phyloP scores from a whole-genome alignment of 1,140 invertebrate species.

The Heliothis virescens region DNA sequence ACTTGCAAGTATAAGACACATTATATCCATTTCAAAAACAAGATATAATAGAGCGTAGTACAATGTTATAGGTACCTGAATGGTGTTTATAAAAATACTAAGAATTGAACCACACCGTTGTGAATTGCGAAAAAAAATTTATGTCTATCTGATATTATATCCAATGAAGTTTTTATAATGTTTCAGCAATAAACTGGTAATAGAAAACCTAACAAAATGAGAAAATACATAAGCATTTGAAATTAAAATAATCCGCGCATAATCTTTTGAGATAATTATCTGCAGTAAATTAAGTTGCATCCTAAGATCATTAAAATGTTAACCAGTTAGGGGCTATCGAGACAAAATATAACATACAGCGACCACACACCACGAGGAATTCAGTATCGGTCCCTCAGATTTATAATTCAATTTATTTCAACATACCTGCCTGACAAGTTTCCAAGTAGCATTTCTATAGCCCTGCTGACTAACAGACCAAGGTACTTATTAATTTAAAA shows the following conservation, averaged over 20 bases:
- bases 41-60: too few species aligned
- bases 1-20: too few species aligned
- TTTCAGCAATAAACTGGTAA: slow-evolving; percentile 1
- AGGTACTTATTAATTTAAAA: background rate
- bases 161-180: background rate
- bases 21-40: too few species aligned
- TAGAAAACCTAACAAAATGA: slow-evolving; percentile 13
- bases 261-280: slow-evolving; percentile 47
- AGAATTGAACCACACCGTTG: too few species aligned
- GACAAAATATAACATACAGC: slow-evolving; percentile 55
- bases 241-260: slow-evolving; percentile 32
- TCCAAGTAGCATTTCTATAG: background rate
- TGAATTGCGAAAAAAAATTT: background rate
- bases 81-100: too few species aligned
- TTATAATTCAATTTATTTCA: slow-evolving; percentile 42
- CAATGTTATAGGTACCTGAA: too few species aligned
- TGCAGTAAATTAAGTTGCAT: slow-evolving; percentile 56
- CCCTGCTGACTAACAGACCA: slow-evolving; percentile 1
- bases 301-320: slow-evolving; percentile 53
- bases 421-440: slow-evolving; percentile 14
- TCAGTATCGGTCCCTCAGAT: slow-evolving; percentile 30
- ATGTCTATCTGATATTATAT: background rate
- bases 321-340: slow-evolving; percentile 23
- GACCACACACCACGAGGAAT: slow-evolving; percentile 67
- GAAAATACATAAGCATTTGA: background rate